phyloP scores from a whole-genome alignment of 2,888 invertebrate species.

The Girardia tigrina region DNA sequence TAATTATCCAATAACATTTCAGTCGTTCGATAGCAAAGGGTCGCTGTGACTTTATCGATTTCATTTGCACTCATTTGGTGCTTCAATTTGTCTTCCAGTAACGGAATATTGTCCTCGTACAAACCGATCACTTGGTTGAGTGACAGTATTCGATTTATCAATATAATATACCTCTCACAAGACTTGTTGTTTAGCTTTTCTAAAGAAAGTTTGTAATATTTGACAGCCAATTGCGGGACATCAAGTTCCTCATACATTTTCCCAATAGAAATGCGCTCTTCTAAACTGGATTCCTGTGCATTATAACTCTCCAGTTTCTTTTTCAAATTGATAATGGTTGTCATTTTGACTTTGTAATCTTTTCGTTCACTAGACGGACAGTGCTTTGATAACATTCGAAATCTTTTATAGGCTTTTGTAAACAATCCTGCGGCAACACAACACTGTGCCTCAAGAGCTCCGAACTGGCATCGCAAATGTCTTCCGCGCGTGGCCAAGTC shows the following conservation, averaged over 20 bases:
- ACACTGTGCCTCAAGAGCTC: too few species aligned
- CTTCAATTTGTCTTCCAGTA: neutral
- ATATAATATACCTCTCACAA: neutral
- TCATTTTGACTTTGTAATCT: too few species aligned
- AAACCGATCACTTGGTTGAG: neutral
- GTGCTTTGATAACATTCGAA: too few species aligned
- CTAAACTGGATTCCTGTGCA: neutral
- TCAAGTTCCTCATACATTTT: neutral
- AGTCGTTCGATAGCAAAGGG: neutral
- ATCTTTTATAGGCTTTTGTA: too few species aligned
- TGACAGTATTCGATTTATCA: neutral
- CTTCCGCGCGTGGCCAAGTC: too few species aligned
- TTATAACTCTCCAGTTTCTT: neutral
- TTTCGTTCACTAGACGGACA: too few species aligned
- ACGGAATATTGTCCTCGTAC: neutral
- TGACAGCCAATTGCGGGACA: neutral
- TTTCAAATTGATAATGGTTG: neutral
- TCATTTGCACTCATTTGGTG: neutral
- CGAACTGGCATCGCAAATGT: too few species aligned
- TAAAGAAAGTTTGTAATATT: neutral
- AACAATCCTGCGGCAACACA: too few species aligned
- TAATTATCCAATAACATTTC: constrained; percentile 6
- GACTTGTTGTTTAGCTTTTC: too few species aligned
- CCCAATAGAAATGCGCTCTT: neutral
- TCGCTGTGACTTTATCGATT: neutral